phyloP scores from a whole-genome alignment of 2,113 vertebrate species.

The Myotis yumanensis region DNA sequence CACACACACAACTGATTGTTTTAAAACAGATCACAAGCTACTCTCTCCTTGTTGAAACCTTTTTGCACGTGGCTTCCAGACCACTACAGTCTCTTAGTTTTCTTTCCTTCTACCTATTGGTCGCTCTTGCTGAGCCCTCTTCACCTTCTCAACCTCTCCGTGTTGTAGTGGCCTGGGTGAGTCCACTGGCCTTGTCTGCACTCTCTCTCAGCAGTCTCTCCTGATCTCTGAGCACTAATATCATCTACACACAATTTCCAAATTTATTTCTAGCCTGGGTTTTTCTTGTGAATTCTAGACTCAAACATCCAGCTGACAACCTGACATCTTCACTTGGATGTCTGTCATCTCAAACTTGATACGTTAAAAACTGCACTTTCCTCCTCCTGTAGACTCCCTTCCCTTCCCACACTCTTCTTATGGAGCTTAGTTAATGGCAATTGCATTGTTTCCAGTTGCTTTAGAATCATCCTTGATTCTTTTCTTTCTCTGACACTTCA shows the following conservation, averaged over 20 bases:
- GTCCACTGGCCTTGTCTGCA: not conserved
- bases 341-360: slow-evolving; percentile 37
- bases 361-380: not conserved
- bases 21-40: not conserved
- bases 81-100: not conserved
- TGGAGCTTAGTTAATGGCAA: not conserved
- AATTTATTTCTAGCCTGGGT: not conserved
- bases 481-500: not conserved
- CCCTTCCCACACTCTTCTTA: slow-evolving; percentile 31
- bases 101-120: not conserved
- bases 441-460: not conserved
- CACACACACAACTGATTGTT: not conserved
- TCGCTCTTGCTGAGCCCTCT: not conserved
- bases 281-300: not conserved
- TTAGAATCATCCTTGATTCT: slow-evolving; percentile 16
- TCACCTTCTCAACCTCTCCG: not conserved
- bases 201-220: not conserved
- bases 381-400: not conserved
- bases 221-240: not conserved
- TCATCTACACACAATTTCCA: not conserved
- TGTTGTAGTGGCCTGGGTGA: not conserved
- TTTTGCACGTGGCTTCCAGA: not conserved
- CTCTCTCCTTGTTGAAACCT: not conserved
- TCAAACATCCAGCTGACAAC: slow-evolving; percentile 44
- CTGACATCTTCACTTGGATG: not conserved